These are phyloP conservation scores for Forbesichthys agassizii DNA, from an alignment of 2,113 vertebrate species.

Conservation along the genomic window DNA sequence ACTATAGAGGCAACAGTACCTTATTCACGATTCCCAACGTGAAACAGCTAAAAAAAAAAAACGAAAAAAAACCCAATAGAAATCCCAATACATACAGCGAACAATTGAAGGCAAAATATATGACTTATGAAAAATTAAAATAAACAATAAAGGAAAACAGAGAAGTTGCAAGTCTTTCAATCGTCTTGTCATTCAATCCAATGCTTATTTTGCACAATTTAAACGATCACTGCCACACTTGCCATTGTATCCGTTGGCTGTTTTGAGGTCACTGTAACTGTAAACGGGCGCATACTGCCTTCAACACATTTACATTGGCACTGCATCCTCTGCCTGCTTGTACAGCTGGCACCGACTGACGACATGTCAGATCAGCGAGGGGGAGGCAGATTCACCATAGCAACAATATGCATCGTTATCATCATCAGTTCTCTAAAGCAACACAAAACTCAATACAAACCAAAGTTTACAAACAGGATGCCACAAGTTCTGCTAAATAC, in stretches of 20 bases:
- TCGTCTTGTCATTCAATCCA: conserved; percentile 39
- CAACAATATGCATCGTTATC: conserved; percentile 35
- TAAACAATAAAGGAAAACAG: conserved; percentile 13
- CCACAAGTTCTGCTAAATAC: conserved; percentile 59
- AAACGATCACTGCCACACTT: not conserved
- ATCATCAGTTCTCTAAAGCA: conserved; percentile 53
- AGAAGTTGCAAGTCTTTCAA: conserved; percentile 25
- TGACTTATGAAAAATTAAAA: not conserved
- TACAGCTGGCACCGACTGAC: conserved; percentile 61
- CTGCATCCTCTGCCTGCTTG: conserved; percentile 28
- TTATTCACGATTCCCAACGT: conserved; percentile 22
- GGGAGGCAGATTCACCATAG: conserved; percentile 44
- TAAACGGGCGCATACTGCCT: conserved; percentile 40
- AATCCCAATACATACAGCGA: conserved; percentile 46
- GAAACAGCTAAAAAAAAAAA: conserved; percentile 3
- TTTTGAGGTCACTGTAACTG: conserved; percentile 33
- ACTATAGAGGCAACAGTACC: conserved; percentile 12
- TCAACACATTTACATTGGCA: conserved; percentile 64
- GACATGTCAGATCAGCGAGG: conserved; percentile 54
- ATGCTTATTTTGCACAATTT: conserved; percentile 50
- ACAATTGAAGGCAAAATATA: too few relatives aligned
- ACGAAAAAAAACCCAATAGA: conserved; percentile 33
- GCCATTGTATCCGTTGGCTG: conserved; percentile 47
- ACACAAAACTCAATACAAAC: conserved; percentile 32
- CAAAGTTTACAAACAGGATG: conserved; percentile 8